Conservation (phyloP, 2,797 vertebrate genomes). For the Tarsius wallacei region DNA sequence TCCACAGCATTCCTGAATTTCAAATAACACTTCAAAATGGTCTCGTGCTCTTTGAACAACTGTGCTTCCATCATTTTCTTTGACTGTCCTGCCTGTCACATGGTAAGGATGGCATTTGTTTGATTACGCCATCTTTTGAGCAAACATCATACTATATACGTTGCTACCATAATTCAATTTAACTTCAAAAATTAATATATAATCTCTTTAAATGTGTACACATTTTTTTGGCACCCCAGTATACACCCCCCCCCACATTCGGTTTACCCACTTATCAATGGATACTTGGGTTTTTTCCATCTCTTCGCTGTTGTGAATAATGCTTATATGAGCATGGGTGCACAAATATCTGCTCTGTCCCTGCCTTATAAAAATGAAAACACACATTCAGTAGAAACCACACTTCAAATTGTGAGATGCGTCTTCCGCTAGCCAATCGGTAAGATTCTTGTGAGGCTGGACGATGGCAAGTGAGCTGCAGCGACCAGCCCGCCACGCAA, state of each 20-base stretch:
- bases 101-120: too few species aligned
- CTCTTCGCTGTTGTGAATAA: slow-evolving; percentile 34
- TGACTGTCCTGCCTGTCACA: too few species aligned
- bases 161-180: too few species aligned
- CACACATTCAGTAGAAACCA: background rate
- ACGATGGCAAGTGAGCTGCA: background rate
- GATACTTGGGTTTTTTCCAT: background rate
- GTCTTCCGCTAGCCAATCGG: background rate
- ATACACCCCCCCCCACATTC: background rate
- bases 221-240: too few species aligned
- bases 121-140: too few species aligned
- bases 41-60: too few species aligned
- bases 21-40: too few species aligned
- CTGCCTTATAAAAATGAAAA: background rate
- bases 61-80: too few species aligned
- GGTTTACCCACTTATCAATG: background rate
- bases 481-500: background rate
- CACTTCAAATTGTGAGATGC: background rate
- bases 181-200: too few species aligned
- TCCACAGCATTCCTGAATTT: too few species aligned
- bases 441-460: background rate
- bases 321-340: background rate
- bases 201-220: too few species aligned
- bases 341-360: background rate
- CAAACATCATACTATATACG: too few species aligned